Evolutionary conservation across 2,888 invertebrate genomes (phyloP), one percentile per base, ranked within the genome.

Genomic region (Agrochola circellaris): DNA sequence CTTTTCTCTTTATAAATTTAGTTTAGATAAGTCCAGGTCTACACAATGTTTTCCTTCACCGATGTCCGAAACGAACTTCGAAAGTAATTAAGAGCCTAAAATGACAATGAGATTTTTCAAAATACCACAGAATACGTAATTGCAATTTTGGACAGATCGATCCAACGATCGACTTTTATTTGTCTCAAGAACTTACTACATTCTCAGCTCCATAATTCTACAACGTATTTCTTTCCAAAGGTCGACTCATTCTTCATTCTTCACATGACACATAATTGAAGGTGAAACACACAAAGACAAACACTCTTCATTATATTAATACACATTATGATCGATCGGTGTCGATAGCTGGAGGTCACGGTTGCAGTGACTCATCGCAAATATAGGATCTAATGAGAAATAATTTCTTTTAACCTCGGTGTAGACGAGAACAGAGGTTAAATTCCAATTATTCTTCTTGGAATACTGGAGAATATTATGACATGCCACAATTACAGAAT

Each of bases 331-430:
- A 75, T 82, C 42, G 81, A 82, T 77, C 66, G 75, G 42, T 61
- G 38, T 70, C 75, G 48, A 82, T 85, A 65, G 48, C n/a, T n/a
- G 6, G 77, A 78, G 85, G 81, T 84, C 75, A 79, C 1, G 67
- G 72, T 45, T 81, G 48, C 74, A 76, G 34, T 87, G 87, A 88
- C 75, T 87, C 88, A 87, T 81, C 69, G 79, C 72, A 80, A 85
- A 88, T 79, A 60, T 74, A 65, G 30, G 58, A n/a, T 73, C 61
- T 69, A 85, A 82, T 85, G 73, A 72, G 72, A 75, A 82, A 15
- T 2, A 66, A 75, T 75, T 38, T n/a, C n/a, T 75, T 34, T 70
- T 64, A 62, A 73, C 71, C 75, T 71, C 51, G 51, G 23, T 61
- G 0, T 0, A 74, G 67, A 70, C 6, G 34, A 23, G 48, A 64